A percentile compares a stretch with the other conserved stretches of the same genome.
These are phyloP conservation scores for Macrosiphum euphorbiae DNA, from an alignment of 2,888 invertebrate species.

Conservation along the genomic window DNA sequence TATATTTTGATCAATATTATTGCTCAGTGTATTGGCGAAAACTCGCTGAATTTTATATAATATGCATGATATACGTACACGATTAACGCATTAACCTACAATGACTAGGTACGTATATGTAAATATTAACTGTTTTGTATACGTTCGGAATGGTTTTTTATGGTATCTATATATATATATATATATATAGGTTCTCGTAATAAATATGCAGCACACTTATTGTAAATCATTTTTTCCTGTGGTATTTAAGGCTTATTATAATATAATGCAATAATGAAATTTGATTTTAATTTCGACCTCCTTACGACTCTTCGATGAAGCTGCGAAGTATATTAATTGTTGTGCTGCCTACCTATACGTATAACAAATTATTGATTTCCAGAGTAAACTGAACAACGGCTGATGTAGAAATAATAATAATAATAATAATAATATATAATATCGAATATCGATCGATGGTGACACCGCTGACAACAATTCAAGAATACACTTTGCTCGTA, in stretches of 20 bases:
- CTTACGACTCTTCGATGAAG: not conserved
- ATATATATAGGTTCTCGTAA: not conserved
- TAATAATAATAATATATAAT: too few species aligned
- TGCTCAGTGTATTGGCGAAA: not conserved
- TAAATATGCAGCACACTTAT: not conserved
- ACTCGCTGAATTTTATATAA: not conserved
- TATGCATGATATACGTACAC: not conserved
- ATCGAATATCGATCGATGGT: not conserved
- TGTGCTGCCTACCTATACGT: too few species aligned
- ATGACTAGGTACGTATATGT: not conserved
- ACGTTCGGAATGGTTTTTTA: not conserved
- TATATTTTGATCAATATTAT: not conserved
- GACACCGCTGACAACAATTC: constrained; percentile 16
- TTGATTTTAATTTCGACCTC: not conserved
- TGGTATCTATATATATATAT: too few species aligned
- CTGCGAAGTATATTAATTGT: not conserved
- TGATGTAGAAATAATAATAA: not conserved
- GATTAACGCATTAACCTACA: not conserved
- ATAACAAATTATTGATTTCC: not conserved
- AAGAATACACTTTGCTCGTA: not conserved
- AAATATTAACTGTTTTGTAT: not conserved
- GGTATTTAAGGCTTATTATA: not conserved
- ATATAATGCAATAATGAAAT: not conserved
- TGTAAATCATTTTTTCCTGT: not conserved
- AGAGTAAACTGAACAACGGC: not conserved